These are phyloP conservation scores for Microcebus lehilahytsara DNA, from an alignment of 2,113 vertebrate genomes.

Conservation along the genomic window DNA sequence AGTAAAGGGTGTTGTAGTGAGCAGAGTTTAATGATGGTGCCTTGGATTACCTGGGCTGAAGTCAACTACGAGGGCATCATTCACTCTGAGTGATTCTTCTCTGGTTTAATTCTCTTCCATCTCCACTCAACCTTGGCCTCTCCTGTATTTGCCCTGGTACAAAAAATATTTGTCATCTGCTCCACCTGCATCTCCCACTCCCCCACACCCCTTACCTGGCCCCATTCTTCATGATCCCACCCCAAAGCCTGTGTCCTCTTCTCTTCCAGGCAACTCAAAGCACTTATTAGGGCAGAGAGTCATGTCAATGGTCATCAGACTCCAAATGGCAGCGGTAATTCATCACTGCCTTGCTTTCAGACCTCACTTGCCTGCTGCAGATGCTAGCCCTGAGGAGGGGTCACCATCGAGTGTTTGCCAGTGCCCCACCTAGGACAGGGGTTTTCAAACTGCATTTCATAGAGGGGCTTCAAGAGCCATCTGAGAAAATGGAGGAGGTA, in stretches of 20 bases:
- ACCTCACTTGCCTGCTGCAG: not conserved
- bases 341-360: not conserved
- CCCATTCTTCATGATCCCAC: not conserved
- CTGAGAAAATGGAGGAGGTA: not conserved
- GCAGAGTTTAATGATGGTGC: not conserved
- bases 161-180: slow-evolving; percentile 4
- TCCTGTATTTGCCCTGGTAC: not conserved
- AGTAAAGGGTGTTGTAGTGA: not conserved
- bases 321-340: not conserved
- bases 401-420: not conserved
- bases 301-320: not conserved
- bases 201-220: not conserved
- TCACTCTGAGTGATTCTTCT: not conserved
- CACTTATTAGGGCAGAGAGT: not conserved
- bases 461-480: not conserved
- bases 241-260: not conserved
- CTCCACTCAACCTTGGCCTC: not conserved
- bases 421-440: not conserved
- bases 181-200: not conserved
- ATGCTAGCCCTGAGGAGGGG: not conserved
- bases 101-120: not conserved
- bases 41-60: not conserved
- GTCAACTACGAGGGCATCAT: not conserved
- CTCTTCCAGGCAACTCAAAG: not conserved
- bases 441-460: not conserved